Conservation (phyloP, 30 jellyfish, hydroid and myxozoan species). For the Cassiopea andromeda region DNA sequence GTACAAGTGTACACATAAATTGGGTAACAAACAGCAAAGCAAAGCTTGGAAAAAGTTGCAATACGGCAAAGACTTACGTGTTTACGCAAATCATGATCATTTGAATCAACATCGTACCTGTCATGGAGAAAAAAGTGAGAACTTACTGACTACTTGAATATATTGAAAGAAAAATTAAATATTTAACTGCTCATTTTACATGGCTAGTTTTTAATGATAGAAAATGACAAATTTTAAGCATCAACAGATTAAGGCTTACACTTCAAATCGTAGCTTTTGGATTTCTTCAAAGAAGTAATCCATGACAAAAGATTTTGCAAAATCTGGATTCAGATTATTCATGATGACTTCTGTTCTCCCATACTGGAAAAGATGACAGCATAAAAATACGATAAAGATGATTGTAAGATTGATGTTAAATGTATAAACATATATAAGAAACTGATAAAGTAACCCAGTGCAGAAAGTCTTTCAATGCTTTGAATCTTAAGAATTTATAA, state of each 20-base stretch:
- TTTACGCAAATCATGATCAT: slow-evolving; percentile 34
- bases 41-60: too few species aligned
- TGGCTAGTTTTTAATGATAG: too few species aligned
- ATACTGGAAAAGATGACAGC: slow-evolving; percentile 35
- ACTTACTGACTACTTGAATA: background rate
- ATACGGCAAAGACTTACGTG: slow-evolving; percentile 46
- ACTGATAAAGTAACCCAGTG: too few species aligned
- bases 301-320: slow-evolving; percentile 79
- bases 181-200: too few species aligned
- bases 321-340: slow-evolving; percentile 91
- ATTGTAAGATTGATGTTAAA: background rate
- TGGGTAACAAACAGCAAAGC: too few species aligned
- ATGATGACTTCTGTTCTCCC: slow-evolving; percentile 88
- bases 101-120: slow-evolving; percentile 82
- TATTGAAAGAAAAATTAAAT: background rate
- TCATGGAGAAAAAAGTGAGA: background rate
- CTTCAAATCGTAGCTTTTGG: slow-evolving; percentile 82
- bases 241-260: slow-evolving; percentile 52
- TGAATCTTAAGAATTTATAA: too few species aligned
- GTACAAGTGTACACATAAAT: too few species aligned
- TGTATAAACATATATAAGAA: too few species aligned
- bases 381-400: background rate
- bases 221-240: background rate
- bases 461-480: too few species aligned
- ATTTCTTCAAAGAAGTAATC: slow-evolving; percentile 90